Base-by-base conservation (phyloP, 2,888 invertebrate species). In the Drosophila yooni region DNA sequence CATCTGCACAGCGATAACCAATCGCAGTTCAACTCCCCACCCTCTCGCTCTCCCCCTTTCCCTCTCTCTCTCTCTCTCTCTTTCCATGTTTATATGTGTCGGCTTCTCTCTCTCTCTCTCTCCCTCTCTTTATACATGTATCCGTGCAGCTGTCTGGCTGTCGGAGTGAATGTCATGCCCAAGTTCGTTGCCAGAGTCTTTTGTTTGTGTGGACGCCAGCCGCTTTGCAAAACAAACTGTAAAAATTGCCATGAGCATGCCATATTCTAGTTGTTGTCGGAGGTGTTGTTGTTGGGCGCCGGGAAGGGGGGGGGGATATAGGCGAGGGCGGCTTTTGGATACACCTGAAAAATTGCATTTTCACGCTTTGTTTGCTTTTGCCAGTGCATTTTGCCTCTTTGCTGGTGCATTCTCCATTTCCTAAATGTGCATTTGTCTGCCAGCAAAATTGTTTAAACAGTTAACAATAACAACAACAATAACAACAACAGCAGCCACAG, bases 151-250 rank as follows among this genome's bases (percentile, higher is more conserved):
- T 48, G 25, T 34, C 15, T 48, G 52, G 54, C 33, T 56, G 67
- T 27, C 54, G 66, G 71, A 67, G 60, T 64, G 81, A 64, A 60
- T 76, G 77, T 63, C 70, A 70, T 50, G 70, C 61, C 64, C 86
- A 88, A 89, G 86, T 87, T 87, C 74, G 90, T 89, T 87, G 89
- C 84, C 90, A 89, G 79, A 87, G 89, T 87, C 90, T 89, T 90
- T 89, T 81, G 90, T 88, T 79, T 79, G 52, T 51, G 58, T 53
- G 62, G 34, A 50, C 58, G 68, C 46, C 46, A 50, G 77, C 38
- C 81, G 83, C 89, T 84, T 90, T 84, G 83, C 82, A 84, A 87
- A 90, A 87, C 88, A 88, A 87, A 87, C 90, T 89, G 87, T 90
- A 89, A 84, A 87, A 89, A 78, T 82, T 77, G 89, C 80, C 72